phyloP scores from a whole-genome alignment of 2,797 vertebrate species.

The Gobio occitaniae region DNA sequence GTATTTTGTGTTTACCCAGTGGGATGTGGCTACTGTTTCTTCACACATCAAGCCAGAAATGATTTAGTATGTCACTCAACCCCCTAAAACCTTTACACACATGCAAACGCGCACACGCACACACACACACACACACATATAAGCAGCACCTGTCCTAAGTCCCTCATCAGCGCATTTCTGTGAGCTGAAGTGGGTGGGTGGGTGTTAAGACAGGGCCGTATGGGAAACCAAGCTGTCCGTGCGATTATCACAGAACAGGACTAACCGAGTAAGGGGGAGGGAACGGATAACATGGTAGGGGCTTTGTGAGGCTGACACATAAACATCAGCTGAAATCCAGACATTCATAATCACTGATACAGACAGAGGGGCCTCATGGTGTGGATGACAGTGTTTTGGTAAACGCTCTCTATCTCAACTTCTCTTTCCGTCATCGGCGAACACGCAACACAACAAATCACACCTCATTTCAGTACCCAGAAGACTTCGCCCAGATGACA shows the following conservation, averaged over 20 bases:
- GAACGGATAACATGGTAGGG: background rate
- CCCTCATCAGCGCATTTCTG: constrained; percentile 2
- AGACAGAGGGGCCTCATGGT: background rate
- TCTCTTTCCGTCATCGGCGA: background rate
- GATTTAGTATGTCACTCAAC: constrained; percentile 24
- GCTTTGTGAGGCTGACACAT: background rate
- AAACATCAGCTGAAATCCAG: constrained; percentile 34
- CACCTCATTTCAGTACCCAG: constrained; percentile 20
- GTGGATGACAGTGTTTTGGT: constrained; percentile 18
- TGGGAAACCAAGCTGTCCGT: constrained; percentile 31
- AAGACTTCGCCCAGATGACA: constrained; percentile 16
- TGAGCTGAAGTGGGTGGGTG: constrained; percentile 13
- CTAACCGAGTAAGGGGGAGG: background rate
- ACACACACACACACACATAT: constrained; percentile 4
- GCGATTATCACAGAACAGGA: constrained; percentile 26
- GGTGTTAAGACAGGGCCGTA: constrained; percentile 31
- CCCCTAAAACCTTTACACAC: constrained; percentile 19
- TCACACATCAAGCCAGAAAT: constrained; percentile 20
- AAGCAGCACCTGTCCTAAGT: constrained; percentile 40
- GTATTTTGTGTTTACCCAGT: constrained; percentile 31
- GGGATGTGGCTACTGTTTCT: constrained; percentile 13
- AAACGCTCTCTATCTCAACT: background rate
- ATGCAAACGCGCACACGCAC: constrained; percentile 4
- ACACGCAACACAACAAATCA: constrained; percentile 14
- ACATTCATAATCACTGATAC: background rate